These are phyloP conservation scores for Clanis bilineata DNA, from an alignment of 2,888 invertebrate species.

Conservation along the genomic window DNA sequence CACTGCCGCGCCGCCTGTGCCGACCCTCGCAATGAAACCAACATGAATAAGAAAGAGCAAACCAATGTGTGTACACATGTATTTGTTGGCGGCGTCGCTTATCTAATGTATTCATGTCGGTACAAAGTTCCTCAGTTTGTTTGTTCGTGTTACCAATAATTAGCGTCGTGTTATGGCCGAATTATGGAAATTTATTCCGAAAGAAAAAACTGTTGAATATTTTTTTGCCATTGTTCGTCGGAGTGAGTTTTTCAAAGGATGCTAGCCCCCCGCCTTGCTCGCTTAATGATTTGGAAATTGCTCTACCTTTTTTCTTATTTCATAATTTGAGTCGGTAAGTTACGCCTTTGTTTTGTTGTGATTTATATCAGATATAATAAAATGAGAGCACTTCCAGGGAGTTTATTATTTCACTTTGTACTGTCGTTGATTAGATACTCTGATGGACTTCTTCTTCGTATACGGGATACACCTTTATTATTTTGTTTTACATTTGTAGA, in stretches of 20 bases:
- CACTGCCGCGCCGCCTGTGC: neutral
- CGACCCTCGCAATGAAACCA: neutral
- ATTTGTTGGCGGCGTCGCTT: neutral
- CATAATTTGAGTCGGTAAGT: conserved; percentile 6
- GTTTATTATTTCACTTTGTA: conserved; percentile 1
- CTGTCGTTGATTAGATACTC: neutral
- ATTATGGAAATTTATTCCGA: conserved; percentile 10
- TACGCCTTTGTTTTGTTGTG: conserved; percentile 1
- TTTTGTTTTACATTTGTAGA: too few relatives aligned
- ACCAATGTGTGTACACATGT: neutral
- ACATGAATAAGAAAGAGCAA: neutral
- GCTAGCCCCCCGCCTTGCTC: neutral
- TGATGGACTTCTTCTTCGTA: neutral
- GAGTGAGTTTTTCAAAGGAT: conserved; percentile 13
- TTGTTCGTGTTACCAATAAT: conserved; percentile 17
- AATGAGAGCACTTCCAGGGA: neutral
- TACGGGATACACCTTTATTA: too few relatives aligned
- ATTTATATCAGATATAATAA: neutral
- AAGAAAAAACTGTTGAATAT: conserved; percentile 13
- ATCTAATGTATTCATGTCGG: neutral
- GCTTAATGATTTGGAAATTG: conserved; percentile 13
- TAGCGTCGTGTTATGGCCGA: conserved; percentile 14
- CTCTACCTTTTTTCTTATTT: conserved; percentile 6
- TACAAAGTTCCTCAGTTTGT: neutral
- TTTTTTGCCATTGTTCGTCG: conserved; percentile 12